These are phyloP conservation scores for Fistularia commersonii DNA, from an alignment of 2,797 vertebrate species.

Conservation along the genomic window DNA sequence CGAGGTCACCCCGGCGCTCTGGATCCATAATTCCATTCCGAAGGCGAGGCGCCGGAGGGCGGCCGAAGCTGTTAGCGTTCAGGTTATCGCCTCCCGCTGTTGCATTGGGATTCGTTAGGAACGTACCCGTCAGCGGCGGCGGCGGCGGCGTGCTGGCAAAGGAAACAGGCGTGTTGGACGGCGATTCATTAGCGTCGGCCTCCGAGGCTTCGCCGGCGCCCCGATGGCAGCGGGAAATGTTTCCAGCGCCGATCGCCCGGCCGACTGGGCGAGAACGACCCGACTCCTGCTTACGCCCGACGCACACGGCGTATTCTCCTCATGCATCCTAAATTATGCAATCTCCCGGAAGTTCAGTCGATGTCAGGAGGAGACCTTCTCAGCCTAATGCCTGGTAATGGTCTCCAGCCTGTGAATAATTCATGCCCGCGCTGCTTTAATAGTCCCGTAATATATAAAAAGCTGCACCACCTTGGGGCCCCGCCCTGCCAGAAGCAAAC, in stretches of 20 bases:
- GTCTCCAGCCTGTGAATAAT: conserved; percentile 42
- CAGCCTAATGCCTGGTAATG: conserved; percentile 8
- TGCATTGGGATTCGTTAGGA: conserved; percentile 26
- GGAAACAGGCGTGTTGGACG: conserved; percentile 26
- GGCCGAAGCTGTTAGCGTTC: too few relatives aligned
- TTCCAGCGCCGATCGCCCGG: conserved; percentile 9
- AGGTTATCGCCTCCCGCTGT: conserved; percentile 19
- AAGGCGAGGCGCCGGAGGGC: too few relatives aligned
- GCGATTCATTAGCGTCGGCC: conserved; percentile 14
- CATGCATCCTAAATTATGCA: too few relatives aligned
- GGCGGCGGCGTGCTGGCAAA: conserved; percentile 10
- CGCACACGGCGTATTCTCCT: too few relatives aligned
- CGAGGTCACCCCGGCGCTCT: too few relatives aligned
- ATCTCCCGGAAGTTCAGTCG: not conserved
- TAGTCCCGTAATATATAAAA: conserved; percentile 35
- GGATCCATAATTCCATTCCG: too few relatives aligned
- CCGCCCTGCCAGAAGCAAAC: conserved; percentile 22
- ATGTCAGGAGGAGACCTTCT: conserved; percentile 5
- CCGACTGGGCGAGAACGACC: too few relatives aligned
- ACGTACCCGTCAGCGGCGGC: conserved; percentile 22
- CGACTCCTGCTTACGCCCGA: too few relatives aligned
- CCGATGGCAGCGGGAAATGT: conserved; percentile 10
- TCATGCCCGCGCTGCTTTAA: conserved; percentile 27
- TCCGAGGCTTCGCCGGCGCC: not conserved
- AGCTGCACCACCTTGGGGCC: conserved; percentile 21